phyloP scores from a whole-genome alignment of 53 echinoderm and acorn worm species.

The Astropecten irregularis region DNA sequence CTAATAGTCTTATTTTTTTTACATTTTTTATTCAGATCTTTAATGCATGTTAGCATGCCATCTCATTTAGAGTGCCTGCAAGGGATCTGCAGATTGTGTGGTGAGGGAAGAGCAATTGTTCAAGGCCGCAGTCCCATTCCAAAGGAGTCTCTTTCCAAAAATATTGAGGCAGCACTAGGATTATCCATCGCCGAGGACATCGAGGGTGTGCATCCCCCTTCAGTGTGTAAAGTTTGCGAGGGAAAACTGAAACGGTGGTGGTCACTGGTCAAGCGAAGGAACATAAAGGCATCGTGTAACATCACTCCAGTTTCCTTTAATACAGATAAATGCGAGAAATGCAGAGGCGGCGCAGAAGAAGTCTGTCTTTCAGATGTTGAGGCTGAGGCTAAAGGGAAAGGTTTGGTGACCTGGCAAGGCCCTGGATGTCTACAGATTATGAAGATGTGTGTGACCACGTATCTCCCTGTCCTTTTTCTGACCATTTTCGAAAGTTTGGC shows the following conservation, averaged over 20 bases:
- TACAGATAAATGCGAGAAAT: not conserved
- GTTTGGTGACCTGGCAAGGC: constrained; percentile 1
- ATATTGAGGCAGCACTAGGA: constrained; percentile 4
- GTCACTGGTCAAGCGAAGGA: constrained; percentile 8
- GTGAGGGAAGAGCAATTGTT: not conserved
- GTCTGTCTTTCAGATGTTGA: not conserved
- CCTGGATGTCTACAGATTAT: not conserved
- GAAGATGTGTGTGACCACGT: not conserved
- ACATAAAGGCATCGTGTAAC: constrained; percentile 18
- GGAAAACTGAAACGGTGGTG: constrained; percentile 38
- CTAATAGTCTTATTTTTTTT: too few species aligned
- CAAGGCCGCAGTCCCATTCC: not conserved
- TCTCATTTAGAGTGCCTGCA: not conserved
- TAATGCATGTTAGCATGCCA: too few species aligned
- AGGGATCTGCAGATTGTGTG: constrained; percentile 29
- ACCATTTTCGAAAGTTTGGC: not conserved
- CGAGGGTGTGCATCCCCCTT: constrained; percentile 32
- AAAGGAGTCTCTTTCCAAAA: not conserved
- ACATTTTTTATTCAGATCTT: too few species aligned
- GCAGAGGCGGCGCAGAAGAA: not conserved
- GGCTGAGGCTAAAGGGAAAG: not conserved
- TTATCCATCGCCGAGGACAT: not conserved
- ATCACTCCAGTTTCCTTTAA: not conserved
- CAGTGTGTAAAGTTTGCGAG: constrained; percentile 31
- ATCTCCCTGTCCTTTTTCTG: not conserved